Percentiles rank a stretch among this genome's conserved stretches.
These are phyloP conservation scores for Seriola aureovittata DNA, from an alignment of 2,113 vertebrate species.

Conservation along the genomic window DNA sequence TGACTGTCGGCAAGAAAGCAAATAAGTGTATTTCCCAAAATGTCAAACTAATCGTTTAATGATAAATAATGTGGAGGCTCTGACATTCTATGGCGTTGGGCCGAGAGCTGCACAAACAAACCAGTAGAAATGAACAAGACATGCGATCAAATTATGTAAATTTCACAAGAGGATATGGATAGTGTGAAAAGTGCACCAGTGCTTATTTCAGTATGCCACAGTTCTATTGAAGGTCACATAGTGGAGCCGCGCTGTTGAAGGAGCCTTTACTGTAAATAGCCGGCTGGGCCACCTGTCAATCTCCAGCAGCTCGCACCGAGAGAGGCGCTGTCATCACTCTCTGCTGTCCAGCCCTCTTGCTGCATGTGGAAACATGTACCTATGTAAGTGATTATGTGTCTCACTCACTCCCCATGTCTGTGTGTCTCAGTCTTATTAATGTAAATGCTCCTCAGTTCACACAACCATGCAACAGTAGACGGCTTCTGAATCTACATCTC, in stretches of 20 bases:
- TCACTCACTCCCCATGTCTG: background rate
- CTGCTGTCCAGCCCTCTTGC: background rate
- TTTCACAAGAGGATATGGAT: background rate
- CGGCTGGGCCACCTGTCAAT: conserved; percentile 70
- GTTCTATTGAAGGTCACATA: conserved; percentile 81
- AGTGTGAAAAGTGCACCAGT: conserved; percentile 41
- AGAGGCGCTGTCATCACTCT: conserved; percentile 53
- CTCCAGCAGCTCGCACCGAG: conserved; percentile 16
- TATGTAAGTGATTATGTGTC: background rate
- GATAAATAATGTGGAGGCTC: too few relatives aligned
- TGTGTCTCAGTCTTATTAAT: background rate
- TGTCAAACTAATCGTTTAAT: background rate
- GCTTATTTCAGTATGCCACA: conserved; percentile 63
- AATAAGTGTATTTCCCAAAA: background rate
- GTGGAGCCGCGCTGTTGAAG: conserved; percentile 65
- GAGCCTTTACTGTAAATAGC: conserved; percentile 82
- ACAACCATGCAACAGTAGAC: background rate
- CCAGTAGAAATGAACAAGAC: background rate
- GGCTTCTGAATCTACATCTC: background rate
- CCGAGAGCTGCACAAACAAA: background rate
- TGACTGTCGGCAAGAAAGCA: too few relatives aligned
- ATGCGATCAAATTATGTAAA: background rate
- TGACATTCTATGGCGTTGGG: background rate
- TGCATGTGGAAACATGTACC: conserved; percentile 3
- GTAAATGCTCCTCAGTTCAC: background rate